Base-by-base conservation (phyloP, 2,113 vertebrate genomes). In the Epinephelus lanceolatus region DNA sequence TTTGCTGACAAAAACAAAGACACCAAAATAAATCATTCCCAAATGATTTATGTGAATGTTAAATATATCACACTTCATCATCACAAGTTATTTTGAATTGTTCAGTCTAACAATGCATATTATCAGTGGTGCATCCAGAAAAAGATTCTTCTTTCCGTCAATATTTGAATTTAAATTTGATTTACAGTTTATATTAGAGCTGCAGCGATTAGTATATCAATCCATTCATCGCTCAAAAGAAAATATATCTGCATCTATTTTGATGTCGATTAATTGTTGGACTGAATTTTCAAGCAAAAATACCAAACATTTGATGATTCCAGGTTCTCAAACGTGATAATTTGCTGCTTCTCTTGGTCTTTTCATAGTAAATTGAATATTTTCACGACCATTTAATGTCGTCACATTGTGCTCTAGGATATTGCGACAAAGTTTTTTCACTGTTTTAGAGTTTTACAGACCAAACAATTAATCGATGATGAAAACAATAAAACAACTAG, bases 141-240 rank as follows among this genome's bases (percentile, higher is more conserved):
- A 7, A 10, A 42, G 5, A 6, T 18, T 47, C 13, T 17, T 47
- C 63, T 47, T 27, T 51, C 4, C 11, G 6, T 33, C 10, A 33
- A 15, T 52, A 7, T 33, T 45, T 45, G 42, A 11, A 10, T 68
- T 33, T 14, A 30, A 3, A 30, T 70, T 53, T 53, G 1, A 9
- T 21, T 68, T 33, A 45, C 2, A 37, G 33, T 45, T 45, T 45
- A 70, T 13, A 7, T 42, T 65, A 23, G 11, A 45, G 30, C 61
- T n/a, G 27, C 33, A 66, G 72, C 18, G 33, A 71, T 80, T 27
- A 30, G 27, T 25, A 70, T 4, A 74, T 75, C 56, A 37, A 45
- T 45, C 42, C 42, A 45, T 45, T 45, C 2, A 8, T 45, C 42
- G 0, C 42, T 52, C 18, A 8, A 14, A 5, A 40, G 6, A 59